phyloP scores from a whole-genome alignment of 2,797 vertebrate species.

The Girardinus metallicus region DNA sequence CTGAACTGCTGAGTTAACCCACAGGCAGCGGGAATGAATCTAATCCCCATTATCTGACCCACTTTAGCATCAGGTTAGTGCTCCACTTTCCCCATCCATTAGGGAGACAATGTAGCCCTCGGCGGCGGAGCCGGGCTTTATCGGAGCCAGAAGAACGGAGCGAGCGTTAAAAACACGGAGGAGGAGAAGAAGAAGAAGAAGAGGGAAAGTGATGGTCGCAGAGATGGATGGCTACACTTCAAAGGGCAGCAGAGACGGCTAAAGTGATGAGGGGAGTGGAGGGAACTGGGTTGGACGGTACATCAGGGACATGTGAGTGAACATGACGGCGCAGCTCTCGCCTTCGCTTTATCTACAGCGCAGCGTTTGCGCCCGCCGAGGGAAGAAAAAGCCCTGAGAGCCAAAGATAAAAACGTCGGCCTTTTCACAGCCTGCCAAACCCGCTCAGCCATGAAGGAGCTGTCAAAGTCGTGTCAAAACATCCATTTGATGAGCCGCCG shows the following conservation, averaged over 20 bases:
- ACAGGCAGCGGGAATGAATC: conserved; percentile 66
- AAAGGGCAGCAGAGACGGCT: conserved; percentile 57
- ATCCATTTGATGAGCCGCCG: conserved; percentile 36
- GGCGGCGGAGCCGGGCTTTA: conserved; percentile 60
- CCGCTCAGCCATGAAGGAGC: conserved; percentile 49
- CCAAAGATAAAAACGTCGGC: conserved; percentile 69
- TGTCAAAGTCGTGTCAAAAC: conserved; percentile 57
- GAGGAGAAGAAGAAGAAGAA: background rate
- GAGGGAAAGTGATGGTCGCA: conserved; percentile 46
- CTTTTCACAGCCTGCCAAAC: conserved; percentile 58
- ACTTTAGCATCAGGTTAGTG: conserved; percentile 78
- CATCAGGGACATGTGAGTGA: conserved; percentile 68
- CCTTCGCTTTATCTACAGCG: conserved; percentile 58
- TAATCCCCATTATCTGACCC: conserved; percentile 78
- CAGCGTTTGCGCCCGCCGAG: conserved; percentile 44
- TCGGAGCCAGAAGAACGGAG: conserved; percentile 52
- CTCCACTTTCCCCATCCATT: conserved; percentile 78
- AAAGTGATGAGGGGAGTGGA: conserved; percentile 59
- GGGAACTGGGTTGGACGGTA: conserved; percentile 49
- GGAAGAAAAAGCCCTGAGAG: conserved; percentile 62
- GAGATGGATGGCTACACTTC: conserved; percentile 64
- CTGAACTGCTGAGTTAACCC: conserved; percentile 67
- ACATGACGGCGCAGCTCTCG: conserved; percentile 64
- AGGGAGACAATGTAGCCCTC: conserved; percentile 73
- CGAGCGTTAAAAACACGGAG: background rate